Conservation (phyloP, 1,140 invertebrate genomes). For the Drosophila pandora region DNA sequence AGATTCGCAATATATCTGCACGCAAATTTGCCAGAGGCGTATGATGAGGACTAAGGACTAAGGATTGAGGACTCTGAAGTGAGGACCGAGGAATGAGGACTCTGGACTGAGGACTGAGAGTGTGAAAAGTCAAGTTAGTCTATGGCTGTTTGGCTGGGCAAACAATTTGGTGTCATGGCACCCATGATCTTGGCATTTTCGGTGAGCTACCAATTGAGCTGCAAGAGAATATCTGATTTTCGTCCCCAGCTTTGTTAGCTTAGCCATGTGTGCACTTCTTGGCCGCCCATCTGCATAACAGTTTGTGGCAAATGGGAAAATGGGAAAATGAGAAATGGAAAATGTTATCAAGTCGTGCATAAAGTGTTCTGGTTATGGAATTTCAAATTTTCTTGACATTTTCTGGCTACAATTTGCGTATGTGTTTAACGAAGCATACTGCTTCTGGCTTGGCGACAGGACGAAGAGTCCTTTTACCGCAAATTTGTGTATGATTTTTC, state of each 20-base stretch:
- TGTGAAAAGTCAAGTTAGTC: slow-evolving; percentile 76
- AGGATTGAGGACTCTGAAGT: not conserved
- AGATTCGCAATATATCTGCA: slow-evolving; percentile 76
- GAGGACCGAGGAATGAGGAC: slow-evolving; percentile 5
- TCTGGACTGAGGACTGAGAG: slow-evolving; percentile 4
- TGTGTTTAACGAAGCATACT: slow-evolving; percentile 73
- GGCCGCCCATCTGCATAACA: slow-evolving; percentile 6
- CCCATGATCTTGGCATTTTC: slow-evolving; percentile 67
- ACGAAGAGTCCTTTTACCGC: slow-evolving; percentile 35
- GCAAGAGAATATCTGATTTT: slow-evolving; percentile 31
- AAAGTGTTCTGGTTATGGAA: slow-evolving; percentile 52
- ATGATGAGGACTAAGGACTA: slow-evolving; percentile 1
- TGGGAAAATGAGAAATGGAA: slow-evolving; percentile 19
- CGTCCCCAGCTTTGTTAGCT: slow-evolving; percentile 37
- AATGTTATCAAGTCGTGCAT: slow-evolving; percentile 60
- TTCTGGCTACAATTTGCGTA: slow-evolving; percentile 64
- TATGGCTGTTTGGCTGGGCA: slow-evolving; percentile 72
- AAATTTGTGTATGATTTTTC: slow-evolving; percentile 79
- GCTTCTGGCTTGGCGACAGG: slow-evolving; percentile 3
- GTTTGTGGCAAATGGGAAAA: slow-evolving; percentile 19
- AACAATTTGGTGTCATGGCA: slow-evolving; percentile 64
- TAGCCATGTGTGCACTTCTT: slow-evolving; percentile 28
- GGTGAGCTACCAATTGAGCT: slow-evolving; percentile 22
- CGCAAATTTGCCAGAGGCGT: slow-evolving; percentile 65
- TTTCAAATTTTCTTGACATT: slow-evolving; percentile 67